These are phyloP conservation scores for Alauda arvensis DNA, from an alignment of 2,797 vertebrate species.

Conservation along the genomic window DNA sequence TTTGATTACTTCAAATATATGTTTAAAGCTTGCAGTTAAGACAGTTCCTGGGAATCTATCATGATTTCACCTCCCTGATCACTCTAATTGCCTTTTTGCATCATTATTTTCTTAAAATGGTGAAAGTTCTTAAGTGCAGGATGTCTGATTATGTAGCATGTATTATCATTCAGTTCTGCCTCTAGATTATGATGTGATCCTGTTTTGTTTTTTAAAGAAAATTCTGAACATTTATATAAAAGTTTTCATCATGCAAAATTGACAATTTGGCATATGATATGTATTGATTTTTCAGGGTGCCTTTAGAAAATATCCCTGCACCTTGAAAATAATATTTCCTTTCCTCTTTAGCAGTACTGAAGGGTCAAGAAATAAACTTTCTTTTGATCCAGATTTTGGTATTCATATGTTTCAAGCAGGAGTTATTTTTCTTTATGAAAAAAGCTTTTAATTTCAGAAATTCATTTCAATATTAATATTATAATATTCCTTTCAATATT, in stretches of 20 bases:
- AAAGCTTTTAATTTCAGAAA: neutral
- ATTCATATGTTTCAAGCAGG: neutral
- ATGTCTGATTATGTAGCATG: neutral
- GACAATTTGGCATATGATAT: neutral
- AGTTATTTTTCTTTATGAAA: neutral
- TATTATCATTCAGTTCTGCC: neutral
- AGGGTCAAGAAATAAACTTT: neutral
- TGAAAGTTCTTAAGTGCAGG: neutral
- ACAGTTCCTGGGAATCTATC: neutral
- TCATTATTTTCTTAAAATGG: neutral
- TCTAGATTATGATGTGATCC: neutral
- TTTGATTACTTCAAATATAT: neutral
- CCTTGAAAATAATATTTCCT: neutral
- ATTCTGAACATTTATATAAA: neutral
- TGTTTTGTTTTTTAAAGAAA: neutral
- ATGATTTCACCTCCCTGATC: neutral
- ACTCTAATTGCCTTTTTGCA: neutral
- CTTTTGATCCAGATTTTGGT: neutral
- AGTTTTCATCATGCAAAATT: neutral
- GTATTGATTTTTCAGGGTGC: neutral
- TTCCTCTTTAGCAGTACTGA: neutral
- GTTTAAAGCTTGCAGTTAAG: neutral
- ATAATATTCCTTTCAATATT: neutral
- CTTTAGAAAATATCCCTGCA: neutral
- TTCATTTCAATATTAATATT: neutral